These are phyloP conservation scores for Trigoniulus corallinus DNA, from an alignment of 1,140 invertebrate species.

Conservation along the genomic window DNA sequence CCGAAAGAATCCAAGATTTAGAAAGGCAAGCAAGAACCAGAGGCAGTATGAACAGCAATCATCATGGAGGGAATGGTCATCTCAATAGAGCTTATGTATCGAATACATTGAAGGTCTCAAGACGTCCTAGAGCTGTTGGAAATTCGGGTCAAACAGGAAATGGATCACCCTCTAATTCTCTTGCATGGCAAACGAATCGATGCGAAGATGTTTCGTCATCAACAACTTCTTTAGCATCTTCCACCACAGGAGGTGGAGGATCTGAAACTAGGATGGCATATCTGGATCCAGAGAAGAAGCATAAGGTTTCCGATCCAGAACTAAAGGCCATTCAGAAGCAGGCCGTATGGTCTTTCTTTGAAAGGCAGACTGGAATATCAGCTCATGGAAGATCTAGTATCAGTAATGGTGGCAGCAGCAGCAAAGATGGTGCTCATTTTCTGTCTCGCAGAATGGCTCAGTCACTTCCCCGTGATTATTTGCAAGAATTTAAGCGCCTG, in stretches of 20 bases:
- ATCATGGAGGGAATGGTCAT: too few relatives aligned
- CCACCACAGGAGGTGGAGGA: too few relatives aligned
- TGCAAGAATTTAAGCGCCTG: not conserved
- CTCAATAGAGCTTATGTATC: too few relatives aligned
- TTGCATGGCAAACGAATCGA: too few relatives aligned
- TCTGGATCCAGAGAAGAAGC: constrained; percentile 60
- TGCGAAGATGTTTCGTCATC: too few relatives aligned
- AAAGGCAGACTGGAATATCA: constrained; percentile 42
- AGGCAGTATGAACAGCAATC: too few relatives aligned
- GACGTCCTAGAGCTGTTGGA: too few relatives aligned
- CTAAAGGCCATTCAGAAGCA: constrained; percentile 75
- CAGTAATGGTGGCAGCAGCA: too few relatives aligned
- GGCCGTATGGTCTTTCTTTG: constrained; percentile 66
- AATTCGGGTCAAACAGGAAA: not conserved
- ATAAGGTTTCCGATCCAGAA: constrained; percentile 50
- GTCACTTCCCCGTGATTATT: constrained; percentile 12
- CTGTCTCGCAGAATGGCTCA: not conserved
- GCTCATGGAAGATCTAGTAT: constrained; percentile 4
- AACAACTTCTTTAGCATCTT: too few relatives aligned
- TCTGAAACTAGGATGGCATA: too few relatives aligned
- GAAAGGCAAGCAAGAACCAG: constrained; percentile 26
- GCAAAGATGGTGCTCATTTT: not conserved
- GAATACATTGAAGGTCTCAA: too few relatives aligned
- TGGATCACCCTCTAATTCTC: too few relatives aligned
- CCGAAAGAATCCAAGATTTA: constrained; percentile 53